Evolutionary conservation across 2,888 invertebrate genomes (phyloP), one percentile per base, ranked within the genome.

Genomic region (Drosophila falleni): DNA sequence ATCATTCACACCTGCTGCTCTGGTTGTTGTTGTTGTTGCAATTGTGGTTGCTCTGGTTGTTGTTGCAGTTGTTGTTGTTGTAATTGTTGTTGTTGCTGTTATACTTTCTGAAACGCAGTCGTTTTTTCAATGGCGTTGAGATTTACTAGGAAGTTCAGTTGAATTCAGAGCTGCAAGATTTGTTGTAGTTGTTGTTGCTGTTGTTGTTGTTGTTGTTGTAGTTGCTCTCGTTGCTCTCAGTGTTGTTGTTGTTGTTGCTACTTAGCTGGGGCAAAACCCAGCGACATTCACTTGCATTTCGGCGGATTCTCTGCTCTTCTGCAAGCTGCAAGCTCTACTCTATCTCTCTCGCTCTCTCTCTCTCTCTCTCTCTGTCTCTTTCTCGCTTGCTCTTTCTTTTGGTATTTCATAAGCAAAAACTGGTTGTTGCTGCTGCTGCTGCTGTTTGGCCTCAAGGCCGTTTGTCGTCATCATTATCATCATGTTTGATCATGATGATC

Each of bases 211-310:
- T 50, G 10, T 13, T 50, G 26, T 2, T 56, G 55, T 16, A 53
- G 55, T 2, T 73, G 53, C 1, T 47, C 35, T 5, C 33, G 39
- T 15, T 56, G 37, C 2, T 51, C 46, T 11, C 37, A 33, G 8
- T 42, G 50, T 8, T 71, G 63, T 13, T 58, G 35, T 10, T 59
- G 71, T 11, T 41, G 46, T 13, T 51, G 53, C 10, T 42, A 53
- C 23, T 68, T 49, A 1, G 53, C 3, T 58, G 63, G 64, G 74
- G 44, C 46, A 69, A 80, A 72, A 79, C 60, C 63, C 68, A 75
- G 55, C 75, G 68, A 82, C 88, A 83, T 86, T 88, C 88, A 86
- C 88, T 88, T 86, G 87, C 88, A 84, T 83, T 83, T 80, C 69
- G 81, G 77, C 79, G 71, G 70, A 88, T 86, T 77, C 87, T 80